Percentiles rank a stretch among this genome's conserved stretches.
These are phyloP conservation scores for Psilopsiagon aurifrons DNA, from an alignment of 2,113 vertebrate species.

Conservation along the genomic window DNA sequence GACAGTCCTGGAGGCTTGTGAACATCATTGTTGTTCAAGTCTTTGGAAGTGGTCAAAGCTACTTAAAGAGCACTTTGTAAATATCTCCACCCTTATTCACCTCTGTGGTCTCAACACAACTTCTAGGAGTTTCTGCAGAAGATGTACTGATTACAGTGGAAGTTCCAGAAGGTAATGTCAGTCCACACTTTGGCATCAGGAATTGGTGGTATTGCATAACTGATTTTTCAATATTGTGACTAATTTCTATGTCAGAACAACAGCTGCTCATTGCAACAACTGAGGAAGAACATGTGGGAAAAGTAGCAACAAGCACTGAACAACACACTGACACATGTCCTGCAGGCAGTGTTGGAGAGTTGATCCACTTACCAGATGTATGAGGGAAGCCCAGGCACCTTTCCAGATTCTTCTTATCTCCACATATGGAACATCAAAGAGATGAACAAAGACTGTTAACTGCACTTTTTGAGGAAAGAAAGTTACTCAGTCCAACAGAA, in stretches of 20 bases:
- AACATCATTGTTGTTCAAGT: not conserved
- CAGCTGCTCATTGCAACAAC: not conserved
- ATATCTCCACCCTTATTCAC: not conserved
- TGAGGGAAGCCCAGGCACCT: not conserved
- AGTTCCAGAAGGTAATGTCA: not conserved
- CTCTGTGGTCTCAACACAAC: not conserved
- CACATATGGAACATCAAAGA: not conserved
- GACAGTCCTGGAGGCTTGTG: not conserved
- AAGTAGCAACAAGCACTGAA: not conserved
- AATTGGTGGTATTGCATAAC: not conserved
- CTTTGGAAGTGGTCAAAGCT: not conserved
- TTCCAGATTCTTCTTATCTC: not conserved
- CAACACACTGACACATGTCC: not conserved
- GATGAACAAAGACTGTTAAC: not conserved
- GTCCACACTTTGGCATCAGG: not conserved
- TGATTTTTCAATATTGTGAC: not conserved
- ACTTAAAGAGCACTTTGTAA: not conserved
- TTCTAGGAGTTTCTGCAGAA: not conserved
- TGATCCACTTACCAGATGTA: not conserved
- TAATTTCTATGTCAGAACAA: not conserved
- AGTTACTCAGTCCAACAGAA: not conserved
- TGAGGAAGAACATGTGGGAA: not conserved
- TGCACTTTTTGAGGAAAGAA: not conserved
- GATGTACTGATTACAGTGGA: not conserved
- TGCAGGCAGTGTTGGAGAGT: not conserved